Evolutionary conservation across 2,888 invertebrate species (phyloP), one percentile per base, ranked within the genome.

Genomic region (Nephrotoma appendiculata): DNA sequence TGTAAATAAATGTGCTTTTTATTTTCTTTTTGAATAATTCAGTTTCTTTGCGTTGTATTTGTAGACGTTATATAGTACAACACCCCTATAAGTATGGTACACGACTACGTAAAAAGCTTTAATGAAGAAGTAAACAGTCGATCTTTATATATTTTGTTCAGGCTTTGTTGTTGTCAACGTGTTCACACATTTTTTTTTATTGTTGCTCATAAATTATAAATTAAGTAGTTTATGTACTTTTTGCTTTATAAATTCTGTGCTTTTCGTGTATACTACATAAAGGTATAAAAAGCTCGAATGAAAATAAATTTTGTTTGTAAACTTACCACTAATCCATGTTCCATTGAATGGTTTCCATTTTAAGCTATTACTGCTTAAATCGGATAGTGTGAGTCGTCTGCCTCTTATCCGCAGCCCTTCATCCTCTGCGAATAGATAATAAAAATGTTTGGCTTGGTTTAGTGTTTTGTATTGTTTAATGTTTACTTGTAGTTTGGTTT

Each of bases 331-430:
- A 89, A 95, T 94, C 95, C 95, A 95, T 31, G 94, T 94, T 88
- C 96, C 96, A 91, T 97, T 97, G 90, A 96, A 96, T 12, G 94
- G 93, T 89, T 92, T 92, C 90, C 92, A 92, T 87, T 91, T 92
- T 88, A 94, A 92, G 87, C 93, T 93, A 84, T 93, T 92, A 57
- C 93, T 91, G 86, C 95, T 92, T 87, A 95, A 93, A 89, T 96
- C 95, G 85, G 94, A 94, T 87, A 96, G 92, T 15, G 94, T 93
- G 86, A 96, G 94, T 89, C 95, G 94, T 86, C 93, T 91, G 45
- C 96, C 95, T 88, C 93, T 93, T 86, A 95, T 94, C 87, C 96
- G 92, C 52, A 95, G 94, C 0, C 95, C 95, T 89, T 95, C 95
- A 89, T 91, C 91, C 89, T 91, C 91, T 19, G 86, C 43, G n/a